Percentiles rank a stretch among this genome's conserved stretches.
phyloP scores from a whole-genome alignment of 2,113 vertebrate species.

The crab-eating macaque (Macaca fascicularis) region DNA sequence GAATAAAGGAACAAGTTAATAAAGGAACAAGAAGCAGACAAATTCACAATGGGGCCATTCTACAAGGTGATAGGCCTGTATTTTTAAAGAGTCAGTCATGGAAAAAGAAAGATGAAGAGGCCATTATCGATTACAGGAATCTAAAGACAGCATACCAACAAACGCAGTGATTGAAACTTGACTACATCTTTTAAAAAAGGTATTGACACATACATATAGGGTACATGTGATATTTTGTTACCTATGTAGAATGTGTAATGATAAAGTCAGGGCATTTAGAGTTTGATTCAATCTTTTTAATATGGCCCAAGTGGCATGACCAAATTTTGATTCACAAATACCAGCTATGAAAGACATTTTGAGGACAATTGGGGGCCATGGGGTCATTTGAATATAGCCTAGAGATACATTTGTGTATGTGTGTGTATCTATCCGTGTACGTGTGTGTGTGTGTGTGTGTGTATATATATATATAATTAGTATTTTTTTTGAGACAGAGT shows the following conservation, averaged over 20 bases:
- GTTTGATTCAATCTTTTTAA: background rate
- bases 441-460: too few relatives aligned
- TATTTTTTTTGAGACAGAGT: too few relatives aligned
- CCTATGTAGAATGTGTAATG: background rate
- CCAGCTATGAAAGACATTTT: background rate
- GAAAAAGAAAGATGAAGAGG: too few relatives aligned
- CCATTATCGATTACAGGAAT: background rate
- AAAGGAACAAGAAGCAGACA: background rate
- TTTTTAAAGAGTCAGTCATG: background rate
- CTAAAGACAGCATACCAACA: background rate
- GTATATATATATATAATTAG: accelerated
- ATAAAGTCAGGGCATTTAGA: background rate
- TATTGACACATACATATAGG: background rate
- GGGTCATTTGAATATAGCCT: background rate
- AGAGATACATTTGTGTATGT: too few relatives aligned
- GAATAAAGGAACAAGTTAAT: background rate
- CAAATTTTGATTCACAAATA: background rate
- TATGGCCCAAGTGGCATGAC: too few relatives aligned
- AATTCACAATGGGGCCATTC: background rate
- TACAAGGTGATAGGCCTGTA: background rate
- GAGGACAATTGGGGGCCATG: background rate
- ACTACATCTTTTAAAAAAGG: background rate
- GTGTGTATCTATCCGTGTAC: too few relatives aligned
- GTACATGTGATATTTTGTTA: background rate
- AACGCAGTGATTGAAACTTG: too few relatives aligned